A percentile compares a stretch with the other conserved stretches of the same genome.
Evolutionary conservation across 30 jellyfish, hydroid and myxozoan genomes (phyloP).

Genomic region (Aurelia aurita complex sp. Pacific): DNA sequence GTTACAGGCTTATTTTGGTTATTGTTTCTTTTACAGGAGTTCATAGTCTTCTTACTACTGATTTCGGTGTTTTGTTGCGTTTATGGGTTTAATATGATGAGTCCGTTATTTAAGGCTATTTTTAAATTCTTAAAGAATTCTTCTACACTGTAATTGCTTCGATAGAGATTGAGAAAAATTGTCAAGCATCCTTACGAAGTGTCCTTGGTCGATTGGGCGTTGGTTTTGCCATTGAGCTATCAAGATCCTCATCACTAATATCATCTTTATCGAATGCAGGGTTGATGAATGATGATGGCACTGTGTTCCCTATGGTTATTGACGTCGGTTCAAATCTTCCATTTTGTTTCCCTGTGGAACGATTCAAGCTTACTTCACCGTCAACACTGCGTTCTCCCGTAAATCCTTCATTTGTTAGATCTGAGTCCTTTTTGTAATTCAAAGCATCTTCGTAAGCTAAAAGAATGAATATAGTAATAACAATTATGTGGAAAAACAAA

Average conservation of each 20-base stretch:
- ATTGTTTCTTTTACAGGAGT: too few species aligned
- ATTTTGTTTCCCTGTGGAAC: background rate
- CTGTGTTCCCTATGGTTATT: background rate
- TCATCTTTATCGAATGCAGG: conserved; percentile 93
- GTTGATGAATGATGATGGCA: conserved; percentile 74
- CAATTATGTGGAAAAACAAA: too few species aligned
- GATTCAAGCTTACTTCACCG: conserved; percentile 1
- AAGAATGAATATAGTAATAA: background rate
- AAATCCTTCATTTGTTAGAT: conserved; percentile 53
- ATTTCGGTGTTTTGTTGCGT: too few species aligned
- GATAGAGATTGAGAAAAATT: too few species aligned
- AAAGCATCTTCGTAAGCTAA: conserved; percentile 1
- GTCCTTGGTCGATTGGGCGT: conserved; percentile 67
- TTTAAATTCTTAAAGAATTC: too few species aligned
- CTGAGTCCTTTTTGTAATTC: background rate
- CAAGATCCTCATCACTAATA: conserved; percentile 71
- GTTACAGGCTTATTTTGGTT: too few species aligned
- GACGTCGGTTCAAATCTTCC: conserved; percentile 24
- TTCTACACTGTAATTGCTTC: too few species aligned
- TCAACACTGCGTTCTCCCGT: conserved; percentile 67
- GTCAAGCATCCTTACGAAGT: conserved; percentile 20
- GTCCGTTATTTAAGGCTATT: too few species aligned
- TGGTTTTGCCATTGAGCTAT: conserved; percentile 69
- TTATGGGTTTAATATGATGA: too few species aligned
- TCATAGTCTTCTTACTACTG: too few species aligned